Conservation (phyloP, 2,888 invertebrate species). For the Miltochrista miniata region DNA sequence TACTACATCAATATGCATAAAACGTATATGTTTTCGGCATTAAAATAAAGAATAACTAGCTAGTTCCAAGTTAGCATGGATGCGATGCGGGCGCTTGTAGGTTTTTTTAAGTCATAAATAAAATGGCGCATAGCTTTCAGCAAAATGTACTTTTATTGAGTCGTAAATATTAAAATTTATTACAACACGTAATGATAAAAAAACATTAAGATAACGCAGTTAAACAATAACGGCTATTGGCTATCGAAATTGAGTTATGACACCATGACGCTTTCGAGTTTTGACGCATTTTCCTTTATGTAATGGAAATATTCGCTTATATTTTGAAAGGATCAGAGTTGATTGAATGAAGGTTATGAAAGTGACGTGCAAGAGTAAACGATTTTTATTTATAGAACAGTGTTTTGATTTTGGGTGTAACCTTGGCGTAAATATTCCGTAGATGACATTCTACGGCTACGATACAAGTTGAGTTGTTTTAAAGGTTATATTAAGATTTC, state of each 20-base stretch:
- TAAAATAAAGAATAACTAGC: too few relatives aligned
- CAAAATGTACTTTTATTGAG: not conserved
- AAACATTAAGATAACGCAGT: conserved; percentile 1
- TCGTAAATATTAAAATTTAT: conserved; percentile 8
- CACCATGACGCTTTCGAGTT: not conserved
- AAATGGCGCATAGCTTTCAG: not conserved
- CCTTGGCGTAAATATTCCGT: not conserved
- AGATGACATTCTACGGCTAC: not conserved
- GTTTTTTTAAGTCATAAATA: not conserved
- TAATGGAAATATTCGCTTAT: not conserved
- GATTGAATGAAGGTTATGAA: not conserved
- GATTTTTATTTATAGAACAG: not conserved
- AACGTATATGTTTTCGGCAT: too few relatives aligned
- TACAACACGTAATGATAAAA: not conserved
- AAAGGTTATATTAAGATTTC: too few relatives aligned
- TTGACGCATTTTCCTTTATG: not conserved
- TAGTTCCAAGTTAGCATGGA: too few relatives aligned
- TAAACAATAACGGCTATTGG: not conserved
- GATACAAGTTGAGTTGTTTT: too few relatives aligned
- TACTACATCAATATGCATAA: too few relatives aligned
- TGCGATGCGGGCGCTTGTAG: not conserved
- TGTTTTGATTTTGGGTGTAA: not conserved
- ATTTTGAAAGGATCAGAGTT: not conserved
- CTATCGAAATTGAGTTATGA: not conserved
- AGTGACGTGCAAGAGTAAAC: not conserved